phyloP scores from a whole-genome alignment of 2,888 invertebrate genomes.

The Aromia moschata region DNA sequence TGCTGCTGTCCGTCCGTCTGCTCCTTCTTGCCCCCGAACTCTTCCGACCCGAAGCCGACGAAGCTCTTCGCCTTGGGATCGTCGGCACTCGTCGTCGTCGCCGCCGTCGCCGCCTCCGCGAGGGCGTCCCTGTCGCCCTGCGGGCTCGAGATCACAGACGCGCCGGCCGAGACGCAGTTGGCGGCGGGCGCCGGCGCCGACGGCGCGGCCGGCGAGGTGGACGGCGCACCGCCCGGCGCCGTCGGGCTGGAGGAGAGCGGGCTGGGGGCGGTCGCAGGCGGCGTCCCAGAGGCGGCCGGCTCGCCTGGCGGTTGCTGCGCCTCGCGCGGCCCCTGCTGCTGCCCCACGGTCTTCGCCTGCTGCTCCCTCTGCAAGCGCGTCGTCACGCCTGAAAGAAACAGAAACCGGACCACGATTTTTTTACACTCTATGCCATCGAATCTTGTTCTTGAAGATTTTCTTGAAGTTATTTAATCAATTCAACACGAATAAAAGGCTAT shows the following conservation, averaged over 20 bases:
- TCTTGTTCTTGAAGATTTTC: too few relatives aligned
- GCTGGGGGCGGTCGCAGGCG: constrained; percentile 27
- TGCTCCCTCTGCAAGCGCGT: constrained; percentile 85
- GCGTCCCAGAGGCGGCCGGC: constrained; percentile 28
- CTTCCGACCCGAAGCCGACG: constrained; percentile 27
- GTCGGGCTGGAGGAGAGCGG: constrained; percentile 11
- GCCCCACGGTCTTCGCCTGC: constrained; percentile 72
- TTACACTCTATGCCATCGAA: too few relatives aligned
- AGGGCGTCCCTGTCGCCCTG: constrained; percentile 37
- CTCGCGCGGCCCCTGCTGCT: constrained; percentile 45
- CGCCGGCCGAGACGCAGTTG: constrained; percentile 32
- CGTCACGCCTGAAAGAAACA: constrained; percentile 73
- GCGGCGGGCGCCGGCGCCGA: constrained; percentile 28
- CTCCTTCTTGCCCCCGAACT: constrained; percentile 19
- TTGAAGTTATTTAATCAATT: too few relatives aligned
- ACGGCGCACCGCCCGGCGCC: constrained; percentile 45
- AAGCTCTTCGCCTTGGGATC: constrained; percentile 25
- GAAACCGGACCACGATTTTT: too few relatives aligned
- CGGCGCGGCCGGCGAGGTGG: constrained; percentile 48
- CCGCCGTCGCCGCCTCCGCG: constrained; percentile 5
- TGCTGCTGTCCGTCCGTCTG: constrained; percentile 32
- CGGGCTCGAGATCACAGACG: constrained; percentile 46
- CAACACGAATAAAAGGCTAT: too few relatives aligned
- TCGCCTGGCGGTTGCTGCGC: constrained; percentile 24
- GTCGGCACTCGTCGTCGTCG: too few relatives aligned